phyloP scores from a whole-genome alignment of 1,140 invertebrate species.

The Neelides sp. region DNA sequence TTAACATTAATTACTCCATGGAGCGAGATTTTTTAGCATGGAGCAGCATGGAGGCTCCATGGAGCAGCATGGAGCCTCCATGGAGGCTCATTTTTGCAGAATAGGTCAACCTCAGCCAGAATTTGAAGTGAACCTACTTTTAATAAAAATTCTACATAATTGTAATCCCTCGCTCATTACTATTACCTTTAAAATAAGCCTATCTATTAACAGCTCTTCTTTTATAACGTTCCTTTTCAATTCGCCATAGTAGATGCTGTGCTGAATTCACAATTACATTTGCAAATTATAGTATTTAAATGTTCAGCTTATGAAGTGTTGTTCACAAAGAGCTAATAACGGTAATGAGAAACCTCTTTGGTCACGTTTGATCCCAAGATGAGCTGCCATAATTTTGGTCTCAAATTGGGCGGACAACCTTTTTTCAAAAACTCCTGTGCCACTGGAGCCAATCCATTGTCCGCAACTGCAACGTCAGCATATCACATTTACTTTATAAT shows the following conservation, averaged over 20 bases:
- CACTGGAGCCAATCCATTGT: slow-evolving; percentile 54
- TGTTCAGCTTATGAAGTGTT: not conserved
- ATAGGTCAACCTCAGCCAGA: no score
- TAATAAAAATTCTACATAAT: not conserved
- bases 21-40: no score
- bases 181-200: slow-evolving; percentile 73
- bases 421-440: slow-evolving; percentile 74
- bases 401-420: slow-evolving; percentile 62
- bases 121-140: not conserved
- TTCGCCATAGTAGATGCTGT: slow-evolving; percentile 72
- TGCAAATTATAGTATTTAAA: not conserved
- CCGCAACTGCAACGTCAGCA: slow-evolving; percentile 41
- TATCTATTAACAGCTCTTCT: slow-evolving; percentile 84
- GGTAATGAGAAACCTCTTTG: slow-evolving; percentile 41
- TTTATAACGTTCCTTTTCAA: slow-evolving; percentile 70
- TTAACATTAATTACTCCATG: no score
- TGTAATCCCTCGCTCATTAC: slow-evolving; percentile 6
- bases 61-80: no score
- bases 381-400: slow-evolving; percentile 65
- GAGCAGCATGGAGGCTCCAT: no score
- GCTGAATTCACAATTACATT: slow-evolving; percentile 33
- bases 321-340: slow-evolving; percentile 7
- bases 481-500: not conserved
- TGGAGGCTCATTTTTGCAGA: no score
- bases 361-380: slow-evolving; percentile 62